phyloP scores from a whole-genome alignment of 2,797 vertebrate genomes.

The Lacerta viridis region DNA sequence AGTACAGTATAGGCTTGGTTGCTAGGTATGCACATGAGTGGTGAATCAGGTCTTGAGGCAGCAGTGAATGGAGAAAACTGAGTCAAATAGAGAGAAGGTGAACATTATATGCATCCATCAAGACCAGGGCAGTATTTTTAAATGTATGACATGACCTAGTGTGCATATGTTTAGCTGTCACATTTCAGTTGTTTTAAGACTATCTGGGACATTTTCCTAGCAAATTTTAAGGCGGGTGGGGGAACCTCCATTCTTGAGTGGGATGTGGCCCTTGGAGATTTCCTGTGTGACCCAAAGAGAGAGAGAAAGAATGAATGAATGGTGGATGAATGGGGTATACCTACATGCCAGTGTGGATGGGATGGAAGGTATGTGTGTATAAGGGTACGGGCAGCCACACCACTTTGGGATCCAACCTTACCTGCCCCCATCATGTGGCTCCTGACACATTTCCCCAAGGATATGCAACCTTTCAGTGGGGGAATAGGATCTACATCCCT shows the following conservation, averaged over 20 bases:
- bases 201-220: background rate
- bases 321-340: background rate
- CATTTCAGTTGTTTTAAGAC: background rate
- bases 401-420: background rate
- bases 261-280: background rate
- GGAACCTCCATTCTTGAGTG: too few species aligned
- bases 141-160: background rate
- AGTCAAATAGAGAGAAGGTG: background rate
- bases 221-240: too few species aligned
- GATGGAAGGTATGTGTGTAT: background rate
- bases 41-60: constrained; percentile 33
- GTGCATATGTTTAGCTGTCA: background rate
- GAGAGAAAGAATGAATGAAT: background rate
- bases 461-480: background rate
- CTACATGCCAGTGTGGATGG: background rate
- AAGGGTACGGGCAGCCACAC: background rate
- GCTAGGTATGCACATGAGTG: background rate
- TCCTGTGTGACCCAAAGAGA: background rate
- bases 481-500: background rate
- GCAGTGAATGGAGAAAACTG: background rate
- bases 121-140: background rate
- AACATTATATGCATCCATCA: background rate
- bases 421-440: background rate
- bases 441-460: background rate
- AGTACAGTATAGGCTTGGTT: constrained; percentile 23